Conservation (phyloP, 2,113 vertebrate genomes). For the Paramisgurnus dabryanus region DNA sequence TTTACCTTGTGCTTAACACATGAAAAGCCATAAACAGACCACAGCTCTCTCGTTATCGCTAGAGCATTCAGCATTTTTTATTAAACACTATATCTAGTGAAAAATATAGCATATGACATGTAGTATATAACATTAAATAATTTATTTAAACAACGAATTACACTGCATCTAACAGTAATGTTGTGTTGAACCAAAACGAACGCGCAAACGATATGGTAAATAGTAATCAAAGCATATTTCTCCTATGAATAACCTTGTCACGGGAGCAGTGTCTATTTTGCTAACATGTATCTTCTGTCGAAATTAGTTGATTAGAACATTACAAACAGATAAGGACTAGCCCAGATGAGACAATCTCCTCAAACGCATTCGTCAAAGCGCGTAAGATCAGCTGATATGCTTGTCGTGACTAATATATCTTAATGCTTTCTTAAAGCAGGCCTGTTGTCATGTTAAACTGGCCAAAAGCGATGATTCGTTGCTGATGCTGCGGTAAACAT, state of each 20-base stretch:
- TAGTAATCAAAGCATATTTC: background rate
- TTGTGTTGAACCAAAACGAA: background rate
- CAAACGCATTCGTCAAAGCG: background rate
- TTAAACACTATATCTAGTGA: background rate
- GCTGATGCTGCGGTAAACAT: background rate
- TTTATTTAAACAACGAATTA: no score
- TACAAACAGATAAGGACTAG: background rate
- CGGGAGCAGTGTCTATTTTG: background rate
- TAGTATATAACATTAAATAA: no score
- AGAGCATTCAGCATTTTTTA: background rate
- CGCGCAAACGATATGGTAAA: background rate
- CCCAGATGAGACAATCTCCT: background rate
- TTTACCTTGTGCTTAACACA: background rate
- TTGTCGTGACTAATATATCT: conserved; percentile 19
- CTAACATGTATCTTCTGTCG: background rate
- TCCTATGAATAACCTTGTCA: background rate
- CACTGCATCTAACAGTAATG: background rate
- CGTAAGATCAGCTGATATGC: conserved; percentile 14
- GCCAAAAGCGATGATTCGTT: background rate
- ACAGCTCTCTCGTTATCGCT: background rate
- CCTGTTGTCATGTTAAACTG: background rate
- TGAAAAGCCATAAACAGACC: background rate
- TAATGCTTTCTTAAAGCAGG: conserved; percentile 6
- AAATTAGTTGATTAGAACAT: background rate
- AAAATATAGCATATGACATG: background rate